Conservation (phyloP, 2,888 invertebrate species). For the Seira sanloemensis region DNA sequence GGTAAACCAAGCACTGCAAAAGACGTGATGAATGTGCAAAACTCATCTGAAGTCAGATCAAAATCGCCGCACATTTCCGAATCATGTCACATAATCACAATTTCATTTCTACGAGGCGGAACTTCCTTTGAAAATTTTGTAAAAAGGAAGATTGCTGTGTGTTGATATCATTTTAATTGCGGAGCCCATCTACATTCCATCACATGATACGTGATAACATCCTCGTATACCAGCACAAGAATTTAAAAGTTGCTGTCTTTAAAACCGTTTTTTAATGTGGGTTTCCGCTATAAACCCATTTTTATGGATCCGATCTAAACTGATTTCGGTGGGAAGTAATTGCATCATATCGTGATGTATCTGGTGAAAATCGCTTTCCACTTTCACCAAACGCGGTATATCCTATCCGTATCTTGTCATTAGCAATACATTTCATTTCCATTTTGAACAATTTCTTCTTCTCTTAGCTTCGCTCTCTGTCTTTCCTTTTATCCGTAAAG, state of each 20-base stretch:
- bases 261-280: neutral
- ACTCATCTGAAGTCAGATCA: no score
- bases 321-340: neutral
- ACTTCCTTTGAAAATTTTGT: neutral
- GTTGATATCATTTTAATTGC: neutral
- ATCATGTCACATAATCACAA: no score
- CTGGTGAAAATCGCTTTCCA: neutral
- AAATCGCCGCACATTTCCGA: no score
- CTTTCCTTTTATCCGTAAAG: neutral
- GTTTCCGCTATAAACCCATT: neutral
- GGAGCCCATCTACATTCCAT: neutral
- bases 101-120: no score
- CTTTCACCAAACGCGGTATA: neutral
- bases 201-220: neutral
- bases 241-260: no score
- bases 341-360: neutral
- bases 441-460: neutral
- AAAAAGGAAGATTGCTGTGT: neutral
- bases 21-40: no score
- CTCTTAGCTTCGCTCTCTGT: neutral
- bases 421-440: slow-evolving; percentile 45
- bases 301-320: neutral
- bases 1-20: neutral
- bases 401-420: slow-evolving; percentile 43
- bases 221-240: no score